Base-by-base conservation (phyloP, 64 coral and sea anemone species). In the Cladopsammia gracilis region DNA sequence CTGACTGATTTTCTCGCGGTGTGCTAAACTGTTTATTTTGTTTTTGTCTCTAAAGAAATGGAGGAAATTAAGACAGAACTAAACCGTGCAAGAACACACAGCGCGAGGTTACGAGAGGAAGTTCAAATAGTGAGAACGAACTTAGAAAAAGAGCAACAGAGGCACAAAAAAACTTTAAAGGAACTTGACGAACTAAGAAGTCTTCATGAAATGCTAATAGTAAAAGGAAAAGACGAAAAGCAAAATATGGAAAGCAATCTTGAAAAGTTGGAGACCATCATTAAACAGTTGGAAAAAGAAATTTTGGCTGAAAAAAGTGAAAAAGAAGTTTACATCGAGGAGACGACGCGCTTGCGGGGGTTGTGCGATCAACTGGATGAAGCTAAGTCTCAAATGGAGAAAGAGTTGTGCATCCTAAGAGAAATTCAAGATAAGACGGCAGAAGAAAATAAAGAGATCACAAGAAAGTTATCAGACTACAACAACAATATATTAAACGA, bases 181-280 rank as follows among this genome's bases (percentile, higher is more conserved):
- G 91, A 93, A 71, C 74, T 86, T 22, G 49, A 93, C 8, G 91
- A 93, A 70, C 49, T 93, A 7, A 87, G 67, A 64, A 93, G 91
- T n/a, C 13, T 87, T 1, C 72, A 93, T 16, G 53, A 87, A 42
- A 79, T 70, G 52, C 57, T 86, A 0, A 68, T 86, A 10, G 44
- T 3, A 56, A 57, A 68, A 78, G 16, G 25, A 2, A 47, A 93
- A 50, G 46, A 26, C 20, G 91, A 86, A 1, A 66, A 48, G 11
- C 16, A 58, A 49, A 73, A 20, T 8, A 42, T 70, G 47, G 20
- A 43, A 16, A 25, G 5, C 14, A 54, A 42, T 16, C 16, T 87
- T 25, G 48, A 54, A 25, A 24, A 93, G 13, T 10, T 87, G 14
- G 52, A 85, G 10, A 26, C 20, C 16, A 69, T 15, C 25, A 93